phyloP scores from a whole-genome alignment of 2,113 vertebrate genomes.

The Lasiurus borealis region DNA sequence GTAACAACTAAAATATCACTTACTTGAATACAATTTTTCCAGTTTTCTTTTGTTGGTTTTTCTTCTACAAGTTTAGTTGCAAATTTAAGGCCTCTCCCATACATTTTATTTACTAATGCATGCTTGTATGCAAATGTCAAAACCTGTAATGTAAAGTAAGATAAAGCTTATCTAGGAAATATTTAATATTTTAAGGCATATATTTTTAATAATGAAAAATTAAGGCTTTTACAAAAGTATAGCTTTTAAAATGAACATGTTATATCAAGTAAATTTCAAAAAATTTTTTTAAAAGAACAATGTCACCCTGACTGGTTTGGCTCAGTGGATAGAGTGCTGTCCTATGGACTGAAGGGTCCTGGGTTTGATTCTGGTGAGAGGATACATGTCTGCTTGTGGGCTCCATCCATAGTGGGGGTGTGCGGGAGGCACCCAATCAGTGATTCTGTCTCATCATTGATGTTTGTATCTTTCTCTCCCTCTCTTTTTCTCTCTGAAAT shows the following conservation, averaged over 20 bases:
- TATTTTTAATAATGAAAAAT: slow-evolving; percentile 26
- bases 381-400: too few species aligned
- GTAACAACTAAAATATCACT: slow-evolving; percentile 51
- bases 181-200: background rate
- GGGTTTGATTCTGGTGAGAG: too few species aligned
- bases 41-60: slow-evolving; percentile 97
- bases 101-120: slow-evolving; percentile 96
- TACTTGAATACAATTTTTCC: slow-evolving; percentile 98
- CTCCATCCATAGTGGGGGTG: too few species aligned
- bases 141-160: slow-evolving; percentile 87
- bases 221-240: background rate
- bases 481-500: too few species aligned
- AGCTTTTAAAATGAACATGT: slow-evolving; percentile 18
- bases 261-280: background rate
- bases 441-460: too few species aligned
- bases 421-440: too few species aligned
- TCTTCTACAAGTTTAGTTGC: slow-evolving; percentile 97
- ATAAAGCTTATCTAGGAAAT: slow-evolving; percentile 4
- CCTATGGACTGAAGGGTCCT: too few species aligned
- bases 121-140: slow-evolving; percentile 98
- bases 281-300: background rate
- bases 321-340: too few species aligned
- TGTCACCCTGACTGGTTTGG: too few species aligned
- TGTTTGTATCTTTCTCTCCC: too few species aligned
- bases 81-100: slow-evolving; percentile 96